Conservation (phyloP, 2,113 vertebrate species). For the Cygnus buccinator region DNA sequence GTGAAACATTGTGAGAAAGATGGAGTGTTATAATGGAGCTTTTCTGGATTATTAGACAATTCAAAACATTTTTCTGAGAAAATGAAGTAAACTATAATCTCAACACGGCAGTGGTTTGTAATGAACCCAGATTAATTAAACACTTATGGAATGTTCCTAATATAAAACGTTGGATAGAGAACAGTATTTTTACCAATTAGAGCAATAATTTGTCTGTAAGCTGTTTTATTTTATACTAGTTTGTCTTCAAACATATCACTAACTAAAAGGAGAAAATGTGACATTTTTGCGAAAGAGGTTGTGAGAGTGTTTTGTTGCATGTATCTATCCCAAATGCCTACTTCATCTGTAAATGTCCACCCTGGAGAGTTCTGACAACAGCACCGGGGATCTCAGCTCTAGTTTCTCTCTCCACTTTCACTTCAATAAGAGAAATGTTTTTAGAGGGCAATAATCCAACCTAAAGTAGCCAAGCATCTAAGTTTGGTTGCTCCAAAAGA, state of each 20-base stretch:
- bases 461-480: not conserved
- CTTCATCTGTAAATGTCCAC: not conserved
- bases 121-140: not conserved
- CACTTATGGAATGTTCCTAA: not conserved
- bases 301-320: not conserved
- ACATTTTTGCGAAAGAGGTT: not conserved
- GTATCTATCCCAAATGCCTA: not conserved
- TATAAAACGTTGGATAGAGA: not conserved
- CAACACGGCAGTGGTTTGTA: not conserved
- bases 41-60: not conserved
- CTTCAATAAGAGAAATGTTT: not conserved
- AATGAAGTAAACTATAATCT: not conserved
- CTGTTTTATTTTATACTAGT: not conserved
- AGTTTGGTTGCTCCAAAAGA: not conserved
- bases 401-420: not conserved
- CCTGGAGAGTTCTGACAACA: not conserved
- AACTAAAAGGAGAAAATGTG: not conserved
- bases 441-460: not conserved
- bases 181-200: not conserved
- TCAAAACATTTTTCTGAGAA: not conserved
- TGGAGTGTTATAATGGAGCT: slow-evolving; percentile 19
- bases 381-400: not conserved
- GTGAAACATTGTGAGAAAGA: slow-evolving; percentile 20
- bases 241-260: slow-evolving; percentile 7
- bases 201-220: not conserved